These are phyloP conservation scores for Chelonus formosanus DNA, from an alignment of 2,888 invertebrate species.

Conservation along the genomic window DNA sequence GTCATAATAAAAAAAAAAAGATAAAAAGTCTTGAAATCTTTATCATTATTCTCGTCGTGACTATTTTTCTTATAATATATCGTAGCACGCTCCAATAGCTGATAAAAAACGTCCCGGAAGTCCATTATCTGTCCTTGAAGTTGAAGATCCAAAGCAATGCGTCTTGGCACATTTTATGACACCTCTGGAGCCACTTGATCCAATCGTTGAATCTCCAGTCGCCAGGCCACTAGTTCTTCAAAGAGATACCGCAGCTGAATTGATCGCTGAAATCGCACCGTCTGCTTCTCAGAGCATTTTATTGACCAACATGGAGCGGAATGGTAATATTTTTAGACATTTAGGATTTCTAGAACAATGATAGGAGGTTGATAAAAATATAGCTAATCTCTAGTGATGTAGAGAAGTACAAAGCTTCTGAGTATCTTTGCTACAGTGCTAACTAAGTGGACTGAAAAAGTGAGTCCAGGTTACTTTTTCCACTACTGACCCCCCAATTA, in stretches of 20 bases:
- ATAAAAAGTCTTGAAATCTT: too few relatives aligned
- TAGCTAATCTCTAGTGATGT: too few relatives aligned
- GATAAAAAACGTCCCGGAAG: constrained; percentile 68
- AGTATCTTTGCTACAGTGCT: too few relatives aligned
- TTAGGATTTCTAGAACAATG: too few relatives aligned
- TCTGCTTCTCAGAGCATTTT: constrained; percentile 77
- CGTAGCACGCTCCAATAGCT: constrained; percentile 71
- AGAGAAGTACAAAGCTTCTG: too few relatives aligned
- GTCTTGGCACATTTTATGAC: constrained; percentile 90
- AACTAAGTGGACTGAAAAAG: too few relatives aligned
- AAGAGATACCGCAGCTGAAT: constrained; percentile 78
- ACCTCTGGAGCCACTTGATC: constrained; percentile 85
- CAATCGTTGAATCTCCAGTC: constrained; percentile 84
- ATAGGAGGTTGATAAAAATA: too few relatives aligned
- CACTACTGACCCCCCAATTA: too few relatives aligned
- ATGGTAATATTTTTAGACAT: constrained; percentile 66
- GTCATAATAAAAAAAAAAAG: not conserved
- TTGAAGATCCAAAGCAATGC: constrained; percentile 89
- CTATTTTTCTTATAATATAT: not conserved
- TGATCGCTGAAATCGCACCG: constrained; percentile 76
- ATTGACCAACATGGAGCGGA: constrained; percentile 89
- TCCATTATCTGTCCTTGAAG: constrained; percentile 79
- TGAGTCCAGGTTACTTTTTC: too few relatives aligned
- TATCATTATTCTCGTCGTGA: too few relatives aligned
- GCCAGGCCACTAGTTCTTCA: constrained; percentile 82